A percentile compares a stretch with the other conserved stretches of the same genome.
These are phyloP conservation scores for Virgularia gustaviana DNA, from an alignment of 92 coral and sea anemone species.

Conservation along the genomic window DNA sequence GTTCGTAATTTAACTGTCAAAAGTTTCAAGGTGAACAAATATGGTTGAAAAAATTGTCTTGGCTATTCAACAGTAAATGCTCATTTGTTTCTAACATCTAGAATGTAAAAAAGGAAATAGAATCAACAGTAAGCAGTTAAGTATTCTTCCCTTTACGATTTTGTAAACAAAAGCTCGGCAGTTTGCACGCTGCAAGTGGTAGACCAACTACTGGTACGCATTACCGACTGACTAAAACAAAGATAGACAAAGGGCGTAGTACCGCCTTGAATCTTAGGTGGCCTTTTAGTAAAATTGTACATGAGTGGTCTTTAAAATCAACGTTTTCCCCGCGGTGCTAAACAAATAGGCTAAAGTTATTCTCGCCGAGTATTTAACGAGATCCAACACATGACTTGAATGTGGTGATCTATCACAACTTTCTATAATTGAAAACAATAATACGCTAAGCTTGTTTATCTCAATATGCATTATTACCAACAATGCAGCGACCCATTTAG, in stretches of 20 bases:
- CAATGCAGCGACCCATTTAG: too few species aligned
- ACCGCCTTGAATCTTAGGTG: too few species aligned
- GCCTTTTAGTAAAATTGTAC: too few species aligned
- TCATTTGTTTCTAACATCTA: neutral
- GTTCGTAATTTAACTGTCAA: neutral
- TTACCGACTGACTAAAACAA: neutral
- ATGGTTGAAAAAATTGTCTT: neutral
- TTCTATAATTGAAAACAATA: too few species aligned
- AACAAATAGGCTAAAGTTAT: too few species aligned
- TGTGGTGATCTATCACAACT: too few species aligned
- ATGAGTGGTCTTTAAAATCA: too few species aligned
- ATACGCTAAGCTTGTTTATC: too few species aligned
- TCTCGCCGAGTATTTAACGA: too few species aligned
- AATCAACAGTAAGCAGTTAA: conserved; percentile 9
- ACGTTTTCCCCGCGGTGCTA: too few species aligned
- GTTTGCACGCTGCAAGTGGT: neutral
- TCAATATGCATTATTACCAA: too few species aligned
- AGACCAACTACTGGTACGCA: neutral
- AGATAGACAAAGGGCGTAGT: neutral
- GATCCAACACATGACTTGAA: too few species aligned
- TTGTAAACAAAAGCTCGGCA: neutral
- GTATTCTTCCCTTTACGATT: neutral
- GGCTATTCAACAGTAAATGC: neutral
- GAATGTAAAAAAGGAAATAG: neutral
- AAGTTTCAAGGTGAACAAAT: neutral